Conservation (phyloP, 2,113 vertebrate genomes). For the mouse (Mus musculus) region DNA sequence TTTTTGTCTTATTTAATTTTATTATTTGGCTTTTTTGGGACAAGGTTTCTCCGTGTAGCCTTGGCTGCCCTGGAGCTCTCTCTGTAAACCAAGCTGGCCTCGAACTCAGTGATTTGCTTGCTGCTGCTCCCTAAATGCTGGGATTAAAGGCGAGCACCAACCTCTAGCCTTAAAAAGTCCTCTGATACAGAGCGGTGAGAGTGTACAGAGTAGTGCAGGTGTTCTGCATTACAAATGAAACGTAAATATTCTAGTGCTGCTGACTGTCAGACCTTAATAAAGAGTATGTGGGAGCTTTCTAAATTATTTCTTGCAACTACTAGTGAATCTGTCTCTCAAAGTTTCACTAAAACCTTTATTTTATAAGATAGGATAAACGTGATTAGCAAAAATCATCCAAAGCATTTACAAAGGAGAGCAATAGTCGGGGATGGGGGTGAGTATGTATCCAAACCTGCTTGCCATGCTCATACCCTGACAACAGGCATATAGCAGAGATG, state of each 20-base stretch:
- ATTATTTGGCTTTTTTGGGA: not conserved
- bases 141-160: not conserved
- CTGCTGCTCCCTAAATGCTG: not conserved
- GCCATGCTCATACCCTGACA: not conserved
- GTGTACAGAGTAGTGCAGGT: not conserved
- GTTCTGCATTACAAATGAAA: not conserved
- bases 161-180: not conserved
- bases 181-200: too few relatives aligned
- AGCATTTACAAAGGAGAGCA: not conserved
- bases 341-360: not conserved
- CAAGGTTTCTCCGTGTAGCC: not conserved
- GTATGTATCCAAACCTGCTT: not conserved
- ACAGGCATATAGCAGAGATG: not conserved
- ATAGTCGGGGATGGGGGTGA: not conserved
- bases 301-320: not conserved
- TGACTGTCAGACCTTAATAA: not conserved
- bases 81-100: not conserved
- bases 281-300: not conserved
- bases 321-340: not conserved
- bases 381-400: not conserved
- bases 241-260: not conserved
- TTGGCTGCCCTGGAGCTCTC: not conserved
- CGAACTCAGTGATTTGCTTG: not conserved
- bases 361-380: not conserved
- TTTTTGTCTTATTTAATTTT: not conserved